Percentiles rank a stretch among this genome's conserved stretches.
Conservation (phyloP, 2,888 invertebrate genomes). For the Omphaloscelis lunosa region DNA sequence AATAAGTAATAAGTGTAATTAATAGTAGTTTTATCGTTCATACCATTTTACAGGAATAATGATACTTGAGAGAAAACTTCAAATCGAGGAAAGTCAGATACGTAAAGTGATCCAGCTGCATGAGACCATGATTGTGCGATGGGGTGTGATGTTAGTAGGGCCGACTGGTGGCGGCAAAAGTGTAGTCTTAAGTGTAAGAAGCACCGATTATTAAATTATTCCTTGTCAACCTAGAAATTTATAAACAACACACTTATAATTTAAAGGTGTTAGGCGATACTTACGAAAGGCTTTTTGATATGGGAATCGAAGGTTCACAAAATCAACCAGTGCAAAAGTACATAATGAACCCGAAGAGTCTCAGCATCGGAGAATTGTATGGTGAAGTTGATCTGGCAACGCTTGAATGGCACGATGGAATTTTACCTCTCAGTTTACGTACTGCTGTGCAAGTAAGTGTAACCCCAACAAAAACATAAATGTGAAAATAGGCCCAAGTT, state of each 20-base stretch:
- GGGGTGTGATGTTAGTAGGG: conserved; percentile 98
- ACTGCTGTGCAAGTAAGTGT: conserved; percentile 85
- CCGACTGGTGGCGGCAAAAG: conserved; percentile 97
- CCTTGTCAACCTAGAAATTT: neutral
- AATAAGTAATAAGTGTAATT: neutral
- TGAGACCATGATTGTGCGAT: conserved; percentile 97
- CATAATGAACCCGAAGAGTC: conserved; percentile 96
- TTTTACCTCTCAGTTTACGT: conserved; percentile 91
- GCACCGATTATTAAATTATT: conserved; percentile 46
- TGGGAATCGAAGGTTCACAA: conserved; percentile 91
- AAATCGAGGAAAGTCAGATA: conserved; percentile 92
- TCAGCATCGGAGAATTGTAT: conserved; percentile 96
- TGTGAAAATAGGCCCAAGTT: neutral
- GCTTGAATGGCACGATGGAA: conserved; percentile 97
- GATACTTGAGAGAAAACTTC: conserved; percentile 91
- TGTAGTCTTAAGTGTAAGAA: conserved; percentile 92
- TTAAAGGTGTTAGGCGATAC: conserved; percentile 93
- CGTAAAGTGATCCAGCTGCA: conserved; percentile 96
- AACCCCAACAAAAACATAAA: neutral
- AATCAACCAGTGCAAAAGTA: conserved; percentile 94
- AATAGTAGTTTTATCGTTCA: neutral
- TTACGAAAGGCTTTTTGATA: conserved; percentile 92
- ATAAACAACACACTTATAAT: neutral
- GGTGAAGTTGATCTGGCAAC: conserved; percentile 96
- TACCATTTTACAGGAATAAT: conserved; percentile 75